Evolutionary conservation across 2,797 vertebrate genomes (phyloP).

Genomic region (Lutjanus campechanus): DNA sequence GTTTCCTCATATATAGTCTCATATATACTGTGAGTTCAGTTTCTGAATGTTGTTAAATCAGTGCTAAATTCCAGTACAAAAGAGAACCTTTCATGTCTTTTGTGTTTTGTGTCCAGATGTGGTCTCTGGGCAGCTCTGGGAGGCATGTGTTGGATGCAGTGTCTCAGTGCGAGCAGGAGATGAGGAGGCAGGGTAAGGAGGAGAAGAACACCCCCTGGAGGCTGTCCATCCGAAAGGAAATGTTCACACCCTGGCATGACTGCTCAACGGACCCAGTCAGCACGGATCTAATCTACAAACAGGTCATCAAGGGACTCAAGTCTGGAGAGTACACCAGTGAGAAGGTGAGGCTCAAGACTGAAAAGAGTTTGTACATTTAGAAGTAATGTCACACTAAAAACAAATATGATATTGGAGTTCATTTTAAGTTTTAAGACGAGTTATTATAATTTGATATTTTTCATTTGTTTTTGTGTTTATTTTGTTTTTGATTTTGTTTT

Average conservation of each 20-base stretch:
- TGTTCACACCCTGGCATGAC: slow-evolving; percentile 95
- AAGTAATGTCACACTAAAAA: no score
- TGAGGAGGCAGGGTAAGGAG: slow-evolving; percentile 84
- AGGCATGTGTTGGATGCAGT: slow-evolving; percentile 93
- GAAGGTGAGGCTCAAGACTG: slow-evolving; percentile 82
- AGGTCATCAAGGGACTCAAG: slow-evolving; percentile 90
- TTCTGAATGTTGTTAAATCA: neutral
- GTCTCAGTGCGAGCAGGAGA: slow-evolving; percentile 95
- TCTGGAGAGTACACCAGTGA: slow-evolving; percentile 90
- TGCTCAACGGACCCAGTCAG: slow-evolving; percentile 87
- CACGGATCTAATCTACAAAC: slow-evolving; percentile 94
- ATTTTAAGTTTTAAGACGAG: no score
- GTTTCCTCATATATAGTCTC: neutral
- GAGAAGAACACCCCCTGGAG: slow-evolving; percentile 90
- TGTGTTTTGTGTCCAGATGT: slow-evolving; percentile 84
- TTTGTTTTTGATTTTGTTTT: no score
- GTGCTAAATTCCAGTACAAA: neutral
- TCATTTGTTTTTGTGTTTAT: no score
- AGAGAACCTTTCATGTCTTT: neutral
- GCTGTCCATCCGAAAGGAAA: slow-evolving; percentile 92
- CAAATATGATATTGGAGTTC: no score
- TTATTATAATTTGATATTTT: no score
- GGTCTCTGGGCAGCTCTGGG: slow-evolving; percentile 90
- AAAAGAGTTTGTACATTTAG: no score
- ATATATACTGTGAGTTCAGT: no score